Evolutionary conservation across 2,888 invertebrate species (phyloP).

Genomic region (Limnephilus lunatus): DNA sequence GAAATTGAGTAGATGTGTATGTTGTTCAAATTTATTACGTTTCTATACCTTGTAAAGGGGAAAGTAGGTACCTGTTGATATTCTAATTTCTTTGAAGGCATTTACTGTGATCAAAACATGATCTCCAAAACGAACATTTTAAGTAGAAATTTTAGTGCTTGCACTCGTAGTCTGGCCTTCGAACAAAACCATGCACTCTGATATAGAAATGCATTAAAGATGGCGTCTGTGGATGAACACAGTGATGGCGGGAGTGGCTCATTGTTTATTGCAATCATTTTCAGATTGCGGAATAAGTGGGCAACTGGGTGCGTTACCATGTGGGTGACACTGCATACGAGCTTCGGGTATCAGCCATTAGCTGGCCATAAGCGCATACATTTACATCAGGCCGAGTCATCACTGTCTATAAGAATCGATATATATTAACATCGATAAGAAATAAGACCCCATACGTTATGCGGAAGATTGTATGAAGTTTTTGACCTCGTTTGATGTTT

Average conservation of each 20-base stretch:
- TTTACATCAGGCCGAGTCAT: background rate
- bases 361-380: background rate
- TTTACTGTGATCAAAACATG: background rate
- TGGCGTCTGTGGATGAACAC: constrained; percentile 9
- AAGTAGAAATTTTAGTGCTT: background rate
- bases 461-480: background rate
- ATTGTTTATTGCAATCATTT: constrained; percentile 41
- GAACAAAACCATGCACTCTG: constrained; percentile 30
- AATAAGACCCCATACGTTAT: background rate
- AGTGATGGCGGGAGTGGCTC: constrained; percentile 22
- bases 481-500: background rate
- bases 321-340: constrained; percentile 23
- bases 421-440: background rate
- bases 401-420: background rate
- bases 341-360: background rate
- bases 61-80: too few species aligned
- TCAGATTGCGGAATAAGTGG: constrained; percentile 22
- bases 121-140: background rate
- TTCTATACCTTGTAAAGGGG: too few species aligned
- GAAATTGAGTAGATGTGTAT: too few species aligned
- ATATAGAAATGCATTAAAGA: constrained; percentile 42
- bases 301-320: background rate
- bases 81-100: background rate
- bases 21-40: too few species aligned
- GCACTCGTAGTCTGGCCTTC: constrained; percentile 33